Evolutionary conservation across 2,888 invertebrate species (phyloP).

Genomic region (Drosophila setosimentum): DNA sequence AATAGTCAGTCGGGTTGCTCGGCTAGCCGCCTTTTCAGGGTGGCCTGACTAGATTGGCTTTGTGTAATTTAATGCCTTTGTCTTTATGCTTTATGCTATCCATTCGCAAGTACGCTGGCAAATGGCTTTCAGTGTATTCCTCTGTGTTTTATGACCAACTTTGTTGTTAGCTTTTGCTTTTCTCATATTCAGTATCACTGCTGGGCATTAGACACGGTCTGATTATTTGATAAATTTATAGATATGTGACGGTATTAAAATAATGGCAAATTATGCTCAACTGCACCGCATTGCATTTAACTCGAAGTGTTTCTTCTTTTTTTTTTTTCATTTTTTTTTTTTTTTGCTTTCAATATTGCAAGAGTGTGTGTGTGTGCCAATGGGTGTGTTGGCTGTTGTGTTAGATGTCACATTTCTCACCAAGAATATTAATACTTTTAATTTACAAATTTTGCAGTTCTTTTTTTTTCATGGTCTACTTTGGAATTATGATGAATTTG

Average conservation of each 20-base stretch:
- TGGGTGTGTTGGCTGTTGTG: no score
- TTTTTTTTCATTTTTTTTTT: no score
- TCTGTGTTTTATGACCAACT: constrained; percentile 37
- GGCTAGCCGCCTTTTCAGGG: constrained; percentile 18
- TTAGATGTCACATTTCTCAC: no score
- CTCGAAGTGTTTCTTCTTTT: no score
- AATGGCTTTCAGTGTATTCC: no score
- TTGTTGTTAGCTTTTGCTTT: constrained; percentile 19
- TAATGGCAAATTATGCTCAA: constrained; percentile 57
- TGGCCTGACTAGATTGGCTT: constrained; percentile 23
- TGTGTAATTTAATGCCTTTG: constrained; percentile 72
- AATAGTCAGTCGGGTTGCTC: constrained; percentile 17
- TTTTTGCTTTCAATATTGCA: no score
- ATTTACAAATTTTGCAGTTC: no score
- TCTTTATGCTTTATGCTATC: constrained; percentile 56
- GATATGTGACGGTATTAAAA: constrained; percentile 68
- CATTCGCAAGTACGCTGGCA: constrained; percentile 47
- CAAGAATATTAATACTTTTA: not conserved
- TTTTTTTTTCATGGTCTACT: no score
- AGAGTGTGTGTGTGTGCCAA: no score
- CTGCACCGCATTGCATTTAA: constrained; percentile 13
- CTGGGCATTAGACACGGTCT: constrained; percentile 75
- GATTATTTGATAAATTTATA: constrained; percentile 76
- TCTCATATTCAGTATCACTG: constrained; percentile 63
- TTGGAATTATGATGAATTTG: no score